Conservation (phyloP, 2,888 invertebrate genomes). For the Biston betularia region DNA sequence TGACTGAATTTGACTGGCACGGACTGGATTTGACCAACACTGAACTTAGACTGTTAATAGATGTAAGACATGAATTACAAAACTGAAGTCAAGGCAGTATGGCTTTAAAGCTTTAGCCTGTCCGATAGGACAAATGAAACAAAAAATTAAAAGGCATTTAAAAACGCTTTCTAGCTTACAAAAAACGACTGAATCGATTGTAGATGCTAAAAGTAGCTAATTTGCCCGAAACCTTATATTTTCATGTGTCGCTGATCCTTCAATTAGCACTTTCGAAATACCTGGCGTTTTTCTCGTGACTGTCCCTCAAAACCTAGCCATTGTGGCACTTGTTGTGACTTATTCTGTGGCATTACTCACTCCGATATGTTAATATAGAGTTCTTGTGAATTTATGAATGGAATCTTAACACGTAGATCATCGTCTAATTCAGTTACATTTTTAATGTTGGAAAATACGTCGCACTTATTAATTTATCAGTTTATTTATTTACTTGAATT, state of each 20-base stretch:
- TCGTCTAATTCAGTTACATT: background rate
- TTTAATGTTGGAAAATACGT: background rate
- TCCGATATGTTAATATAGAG: conserved; percentile 6
- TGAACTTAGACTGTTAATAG: too few species aligned
- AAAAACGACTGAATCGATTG: too few species aligned
- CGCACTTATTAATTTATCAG: background rate
- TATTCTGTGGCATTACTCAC: background rate
- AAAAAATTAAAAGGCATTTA: too few species aligned
- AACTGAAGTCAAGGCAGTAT: too few species aligned
- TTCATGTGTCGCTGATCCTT: background rate
- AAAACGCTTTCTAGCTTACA: too few species aligned
- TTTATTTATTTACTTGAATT: background rate
- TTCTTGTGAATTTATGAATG: conserved; percentile 14
- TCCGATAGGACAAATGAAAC: too few species aligned
- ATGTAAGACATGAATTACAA: too few species aligned
- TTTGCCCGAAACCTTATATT: too few species aligned
- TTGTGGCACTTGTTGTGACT: background rate
- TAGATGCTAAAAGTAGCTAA: too few species aligned
- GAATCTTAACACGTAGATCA: conserved; percentile 1
- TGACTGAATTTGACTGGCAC: too few species aligned
- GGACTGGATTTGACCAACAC: too few species aligned
- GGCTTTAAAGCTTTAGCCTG: too few species aligned
- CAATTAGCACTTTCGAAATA: conserved; percentile 1
- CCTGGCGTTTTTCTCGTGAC: conserved; percentile 3
- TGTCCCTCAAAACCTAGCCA: background rate